Evolutionary conservation across 2,888 invertebrate genomes (phyloP).

Genomic region (Tetragnatha montana): DNA sequence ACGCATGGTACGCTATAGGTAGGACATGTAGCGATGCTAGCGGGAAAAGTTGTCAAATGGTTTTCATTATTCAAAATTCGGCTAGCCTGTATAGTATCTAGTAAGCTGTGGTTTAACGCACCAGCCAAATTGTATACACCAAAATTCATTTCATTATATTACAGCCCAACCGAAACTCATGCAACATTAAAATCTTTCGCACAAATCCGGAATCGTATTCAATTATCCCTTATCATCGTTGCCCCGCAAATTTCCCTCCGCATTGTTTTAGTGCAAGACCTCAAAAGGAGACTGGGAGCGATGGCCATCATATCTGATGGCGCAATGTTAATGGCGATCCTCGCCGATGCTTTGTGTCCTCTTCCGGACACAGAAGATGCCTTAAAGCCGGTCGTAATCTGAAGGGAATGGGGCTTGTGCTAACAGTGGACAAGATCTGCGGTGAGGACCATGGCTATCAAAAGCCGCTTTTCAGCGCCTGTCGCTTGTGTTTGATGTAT

Average conservation of each 20-base stretch:
- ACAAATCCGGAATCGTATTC: background rate
- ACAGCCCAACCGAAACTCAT: too few relatives aligned
- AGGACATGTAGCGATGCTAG: too few relatives aligned
- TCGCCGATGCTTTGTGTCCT: conserved; percentile 21
- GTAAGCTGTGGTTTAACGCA: too few relatives aligned
- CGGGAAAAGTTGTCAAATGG: too few relatives aligned
- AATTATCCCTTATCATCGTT: conserved; percentile 22
- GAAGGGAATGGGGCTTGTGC: conserved; percentile 4
- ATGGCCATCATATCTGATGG: conserved; percentile 12
- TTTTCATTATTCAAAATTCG: too few relatives aligned
- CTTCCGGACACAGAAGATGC: background rate
- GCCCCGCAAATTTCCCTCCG: background rate
- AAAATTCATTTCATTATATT: too few relatives aligned
- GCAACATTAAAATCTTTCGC: too few relatives aligned
- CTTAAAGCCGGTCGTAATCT: conserved; percentile 16
- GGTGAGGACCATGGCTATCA: background rate
- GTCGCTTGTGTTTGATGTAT: background rate
- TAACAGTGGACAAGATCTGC: conserved; percentile 13
- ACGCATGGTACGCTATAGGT: too few relatives aligned
- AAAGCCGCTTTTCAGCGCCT: conserved; percentile 11
- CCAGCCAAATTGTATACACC: too few relatives aligned
- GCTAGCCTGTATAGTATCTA: too few relatives aligned
- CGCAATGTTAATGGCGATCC: conserved; percentile 26
- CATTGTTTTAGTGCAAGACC: conserved; percentile 25
- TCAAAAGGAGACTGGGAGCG: conserved; percentile 1